Conservation (phyloP, 1,140 invertebrate species). For the Drosophila ambigua region DNA sequence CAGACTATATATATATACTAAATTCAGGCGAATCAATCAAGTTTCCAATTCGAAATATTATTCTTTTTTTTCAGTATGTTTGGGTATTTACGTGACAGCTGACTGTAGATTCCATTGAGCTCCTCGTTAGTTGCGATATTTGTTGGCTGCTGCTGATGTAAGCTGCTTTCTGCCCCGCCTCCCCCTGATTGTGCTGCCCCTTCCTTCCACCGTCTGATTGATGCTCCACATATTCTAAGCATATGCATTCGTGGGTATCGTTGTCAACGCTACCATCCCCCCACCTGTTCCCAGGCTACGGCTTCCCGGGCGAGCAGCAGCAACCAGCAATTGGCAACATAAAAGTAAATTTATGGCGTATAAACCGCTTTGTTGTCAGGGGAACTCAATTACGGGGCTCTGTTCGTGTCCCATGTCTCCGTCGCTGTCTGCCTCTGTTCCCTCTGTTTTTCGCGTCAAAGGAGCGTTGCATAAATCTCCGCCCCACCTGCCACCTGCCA, state of each 20-base stretch:
- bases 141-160: conserved; percentile 23
- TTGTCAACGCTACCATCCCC: conserved; percentile 35
- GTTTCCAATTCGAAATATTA: no score
- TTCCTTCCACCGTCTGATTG: background rate
- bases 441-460: conserved; percentile 17
- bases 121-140: conserved; percentile 57
- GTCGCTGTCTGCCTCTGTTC: background rate
- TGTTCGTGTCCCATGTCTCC: conserved; percentile 5
- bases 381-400: conserved; percentile 56
- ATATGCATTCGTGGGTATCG: conserved; percentile 44
- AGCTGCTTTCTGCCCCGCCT: conserved; percentile 47
- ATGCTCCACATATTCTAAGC: conserved; percentile 55
- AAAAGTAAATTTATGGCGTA: conserved; percentile 74
- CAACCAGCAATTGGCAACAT: conserved; percentile 43
- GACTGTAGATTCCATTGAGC: conserved; percentile 8
- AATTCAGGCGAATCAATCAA: no score
- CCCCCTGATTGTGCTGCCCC: no score
- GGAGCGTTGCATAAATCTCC: conserved; percentile 34
- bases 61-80: background rate
- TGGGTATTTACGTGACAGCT: conserved; percentile 16
- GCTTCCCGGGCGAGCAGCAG: background rate
- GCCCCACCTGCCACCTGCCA: background rate
- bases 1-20: no score
- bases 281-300: background rate
- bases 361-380: conserved; percentile 76